These are phyloP conservation scores for Syngnathus floridae DNA, from an alignment of 2,113 vertebrate genomes.

Conservation along the genomic window DNA sequence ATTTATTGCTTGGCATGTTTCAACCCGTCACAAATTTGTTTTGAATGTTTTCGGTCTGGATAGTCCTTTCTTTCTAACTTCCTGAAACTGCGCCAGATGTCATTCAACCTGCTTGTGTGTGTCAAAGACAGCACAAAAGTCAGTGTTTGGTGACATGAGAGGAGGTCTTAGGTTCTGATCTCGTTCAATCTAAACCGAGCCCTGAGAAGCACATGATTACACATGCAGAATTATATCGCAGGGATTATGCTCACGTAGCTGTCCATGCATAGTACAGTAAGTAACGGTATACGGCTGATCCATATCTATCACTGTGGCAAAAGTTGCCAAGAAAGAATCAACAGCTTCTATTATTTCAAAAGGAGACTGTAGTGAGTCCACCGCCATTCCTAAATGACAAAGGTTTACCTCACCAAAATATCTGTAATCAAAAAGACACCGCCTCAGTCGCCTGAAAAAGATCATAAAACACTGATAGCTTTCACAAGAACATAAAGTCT, in stretches of 20 bases:
- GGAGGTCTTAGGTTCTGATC: not conserved
- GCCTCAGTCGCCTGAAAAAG: not conserved
- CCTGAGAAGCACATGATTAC: not conserved
- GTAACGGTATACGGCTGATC: not conserved
- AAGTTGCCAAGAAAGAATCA: not conserved
- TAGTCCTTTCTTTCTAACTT: not conserved
- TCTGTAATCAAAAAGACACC: not conserved
- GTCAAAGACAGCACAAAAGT: not conserved
- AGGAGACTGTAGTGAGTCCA: not conserved
- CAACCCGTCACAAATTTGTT: not conserved
- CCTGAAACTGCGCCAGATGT: not conserved
- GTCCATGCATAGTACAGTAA: not conserved
- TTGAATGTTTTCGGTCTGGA: not conserved
- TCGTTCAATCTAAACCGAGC: not conserved
- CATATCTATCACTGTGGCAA: not conserved
- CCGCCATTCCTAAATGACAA: not conserved
- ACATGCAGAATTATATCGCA: not conserved
- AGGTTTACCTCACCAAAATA: not conserved
- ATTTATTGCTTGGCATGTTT: not conserved
- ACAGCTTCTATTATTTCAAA: not conserved
- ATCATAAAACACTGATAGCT: slow-evolving; percentile 41
- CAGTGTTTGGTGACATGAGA: not conserved
- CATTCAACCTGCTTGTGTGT: not conserved
- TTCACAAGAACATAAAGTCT: slow-evolving; percentile 20
- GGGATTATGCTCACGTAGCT: not conserved